Evolutionary conservation across 2,888 invertebrate species (phyloP), one percentile per base, ranked within the genome.

Genomic region (Mythimna ferrago): DNA sequence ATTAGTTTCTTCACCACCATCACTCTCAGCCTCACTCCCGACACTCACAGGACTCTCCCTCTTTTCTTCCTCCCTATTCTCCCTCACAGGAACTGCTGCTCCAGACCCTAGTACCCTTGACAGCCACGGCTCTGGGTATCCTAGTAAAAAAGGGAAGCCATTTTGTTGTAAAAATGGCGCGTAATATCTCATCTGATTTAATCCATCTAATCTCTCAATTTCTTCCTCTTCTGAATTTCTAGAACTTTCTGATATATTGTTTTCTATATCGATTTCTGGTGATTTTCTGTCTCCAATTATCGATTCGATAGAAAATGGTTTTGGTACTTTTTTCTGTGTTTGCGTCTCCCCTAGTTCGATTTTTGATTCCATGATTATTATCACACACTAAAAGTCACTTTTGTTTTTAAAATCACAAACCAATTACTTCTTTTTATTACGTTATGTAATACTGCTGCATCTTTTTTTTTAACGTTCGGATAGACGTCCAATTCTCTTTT

Each of bases 231-330:
- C 96, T 1, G 96, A 96, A 64, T 92, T 92, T 87, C 94, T 93
- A 76, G 95, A 94, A 86, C 86, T 88, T 80, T 95, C 95, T 2
- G 94, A 94, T 21, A 93, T 80, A 79, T 94, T 95, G 69, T 94
- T 95, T 72, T 96, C 96, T 85, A 96, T 95, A 75, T 96, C 96
- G 54, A 96, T 96, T 77, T 95, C 96, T 2, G 96, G 96, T 57
- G 95, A 95, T 91, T 95, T 95, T 81, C 96, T 88, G 16, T 93
- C 92, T 0, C 96, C 96, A 35, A 97, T 97, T 41, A 97, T 87
- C 1, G 97, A 97, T 90, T 97, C 97, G 62, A 97, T 97, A 1
- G 97, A 97, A 90, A 97, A 97, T 1, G 97, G 97, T 84, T 96
- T 97, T 5, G 97, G 97, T 66, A 95, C 94, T 86, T 92, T 95